These are phyloP conservation scores for Drosophila tristis DNA, from an alignment of 1,140 invertebrate species.

Conservation along the genomic window DNA sequence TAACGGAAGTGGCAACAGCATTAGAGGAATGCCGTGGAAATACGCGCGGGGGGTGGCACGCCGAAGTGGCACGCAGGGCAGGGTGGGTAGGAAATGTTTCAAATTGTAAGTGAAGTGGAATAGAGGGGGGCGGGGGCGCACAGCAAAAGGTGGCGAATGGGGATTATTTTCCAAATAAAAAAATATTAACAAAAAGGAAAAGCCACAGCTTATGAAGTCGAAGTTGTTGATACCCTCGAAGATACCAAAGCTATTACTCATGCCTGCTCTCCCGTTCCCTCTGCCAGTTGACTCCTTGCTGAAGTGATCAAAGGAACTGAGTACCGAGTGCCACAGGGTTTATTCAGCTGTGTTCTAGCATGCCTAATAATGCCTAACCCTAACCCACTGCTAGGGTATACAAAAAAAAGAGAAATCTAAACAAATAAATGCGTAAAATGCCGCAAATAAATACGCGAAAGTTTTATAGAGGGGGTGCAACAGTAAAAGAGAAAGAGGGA, in stretches of 20 bases:
- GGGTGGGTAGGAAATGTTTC: conserved; percentile 28
- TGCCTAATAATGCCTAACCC: no score
- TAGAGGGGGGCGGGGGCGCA: neutral
- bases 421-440: conserved; percentile 83
- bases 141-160: conserved; percentile 13
- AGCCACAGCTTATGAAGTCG: neutral
- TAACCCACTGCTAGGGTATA: conserved; percentile 30
- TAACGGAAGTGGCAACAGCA: conserved; percentile 81
- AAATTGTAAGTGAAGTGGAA: conserved; percentile 55
- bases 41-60: neutral
- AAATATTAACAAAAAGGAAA: no score
- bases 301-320: no score
- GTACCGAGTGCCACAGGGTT: no score
- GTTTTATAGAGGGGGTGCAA: conserved; percentile 16
- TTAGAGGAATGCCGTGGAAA: conserved; percentile 36
- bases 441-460: conserved; percentile 79
- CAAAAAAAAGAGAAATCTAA: conserved; percentile 55
- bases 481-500: neutral
- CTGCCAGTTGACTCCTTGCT: no score
- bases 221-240: neutral
- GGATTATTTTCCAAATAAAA: conserved; percentile 16
- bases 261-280: no score
- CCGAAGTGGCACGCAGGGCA: neutral
- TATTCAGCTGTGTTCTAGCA: no score
- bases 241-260: no score